Evolutionary conservation across 2,113 vertebrate genomes (phyloP).

Genomic region (Cyanoderma ruficeps): DNA sequence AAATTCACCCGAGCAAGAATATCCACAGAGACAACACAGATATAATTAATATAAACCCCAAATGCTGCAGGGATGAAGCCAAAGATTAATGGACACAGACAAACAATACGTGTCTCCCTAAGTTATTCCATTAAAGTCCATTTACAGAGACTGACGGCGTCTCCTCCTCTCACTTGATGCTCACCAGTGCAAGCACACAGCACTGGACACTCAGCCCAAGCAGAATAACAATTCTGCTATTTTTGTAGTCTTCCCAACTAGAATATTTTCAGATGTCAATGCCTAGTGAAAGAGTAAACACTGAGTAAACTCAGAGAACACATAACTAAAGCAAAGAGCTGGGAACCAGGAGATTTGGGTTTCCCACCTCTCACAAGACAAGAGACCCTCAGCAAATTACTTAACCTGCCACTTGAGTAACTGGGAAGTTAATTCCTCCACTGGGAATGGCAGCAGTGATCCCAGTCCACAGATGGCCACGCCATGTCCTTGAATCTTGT

Average conservation of each 20-base stretch:
- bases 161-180: neutral
- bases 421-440: neutral
- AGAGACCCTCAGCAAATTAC: neutral
- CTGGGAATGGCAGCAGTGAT: neutral
- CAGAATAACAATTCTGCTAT: neutral
- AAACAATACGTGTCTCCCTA: neutral
- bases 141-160: conserved; percentile 23
- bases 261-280: neutral
- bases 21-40: neutral
- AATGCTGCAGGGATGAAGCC: conserved; percentile 20
- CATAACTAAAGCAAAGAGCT: neutral
- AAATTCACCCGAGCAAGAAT: neutral
- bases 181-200: neutral
- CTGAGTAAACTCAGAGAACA: neutral
- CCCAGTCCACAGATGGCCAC: neutral
- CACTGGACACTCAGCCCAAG: neutral
- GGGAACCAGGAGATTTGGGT: neutral
- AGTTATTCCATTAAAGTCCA: conserved; percentile 26
- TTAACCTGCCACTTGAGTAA: neutral
- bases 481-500: neutral
- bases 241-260: neutral
- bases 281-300: neutral
- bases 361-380: neutral
- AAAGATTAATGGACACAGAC: conserved; percentile 33
- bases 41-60: conserved; percentile 25